Evolutionary conservation across 2,888 invertebrate species (phyloP).

Genomic region (Drosophila longiperda): DNA sequence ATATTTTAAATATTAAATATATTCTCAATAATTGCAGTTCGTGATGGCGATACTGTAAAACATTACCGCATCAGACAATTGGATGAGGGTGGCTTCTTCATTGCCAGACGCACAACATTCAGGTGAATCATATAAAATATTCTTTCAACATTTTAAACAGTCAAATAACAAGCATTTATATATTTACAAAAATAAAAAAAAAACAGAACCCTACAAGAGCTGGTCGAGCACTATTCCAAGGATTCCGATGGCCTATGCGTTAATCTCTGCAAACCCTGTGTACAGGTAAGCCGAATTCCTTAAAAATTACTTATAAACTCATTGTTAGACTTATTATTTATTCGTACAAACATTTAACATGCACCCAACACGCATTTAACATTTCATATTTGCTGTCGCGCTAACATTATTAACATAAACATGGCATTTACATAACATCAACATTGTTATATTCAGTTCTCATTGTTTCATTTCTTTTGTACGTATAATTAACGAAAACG

Average conservation of each 20-base stretch:
- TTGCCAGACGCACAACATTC: constrained; percentile 98
- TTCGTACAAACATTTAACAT: constrained; percentile 46
- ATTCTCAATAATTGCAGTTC: constrained; percentile 87
- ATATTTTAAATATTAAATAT: constrained; percentile 6
- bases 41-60: constrained; percentile 99
- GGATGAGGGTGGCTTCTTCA: constrained; percentile 99
- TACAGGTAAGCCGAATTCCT: constrained; percentile 89
- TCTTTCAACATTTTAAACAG: too few species aligned
- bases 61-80: constrained; percentile 99
- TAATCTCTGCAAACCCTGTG: constrained; percentile 96
- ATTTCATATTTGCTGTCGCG: constrained; percentile 39
- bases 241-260: constrained; percentile 99
- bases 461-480: constrained; percentile 28
- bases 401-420: constrained; percentile 32
- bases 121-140: constrained; percentile 72
- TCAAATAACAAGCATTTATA: background rate
- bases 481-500: constrained; percentile 35
- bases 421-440: constrained; percentile 30
- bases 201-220: constrained; percentile 94
- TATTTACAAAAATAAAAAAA: background rate
- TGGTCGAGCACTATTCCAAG: constrained; percentile 98
- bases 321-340: constrained; percentile 62
- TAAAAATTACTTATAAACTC: constrained; percentile 15
- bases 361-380: constrained; percentile 51
- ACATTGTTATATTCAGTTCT: constrained; percentile 43